Conservation (phyloP, 2,888 invertebrate genomes). For the Metopia argyrocephala region DNA sequence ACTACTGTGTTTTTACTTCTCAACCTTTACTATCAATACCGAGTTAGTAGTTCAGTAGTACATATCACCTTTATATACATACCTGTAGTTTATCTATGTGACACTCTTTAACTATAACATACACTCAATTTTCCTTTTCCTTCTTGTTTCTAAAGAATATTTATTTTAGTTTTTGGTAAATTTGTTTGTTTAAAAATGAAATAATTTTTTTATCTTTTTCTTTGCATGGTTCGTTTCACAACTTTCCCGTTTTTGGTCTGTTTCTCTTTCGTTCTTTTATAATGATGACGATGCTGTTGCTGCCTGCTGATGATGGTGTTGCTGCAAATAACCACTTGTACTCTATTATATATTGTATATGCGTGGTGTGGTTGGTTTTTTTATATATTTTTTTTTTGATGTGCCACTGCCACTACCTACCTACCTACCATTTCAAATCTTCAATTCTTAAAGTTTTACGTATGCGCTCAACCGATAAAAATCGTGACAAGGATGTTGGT, state of each 20-base stretch:
- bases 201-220: slow-evolving; percentile 40
- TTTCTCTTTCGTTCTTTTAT: neutral
- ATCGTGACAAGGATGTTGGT: slow-evolving; percentile 84
- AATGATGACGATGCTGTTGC: neutral
- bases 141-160: slow-evolving; percentile 7
- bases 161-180: slow-evolving; percentile 16
- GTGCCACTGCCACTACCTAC: neutral
- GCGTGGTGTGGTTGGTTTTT: neutral
- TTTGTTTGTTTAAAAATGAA: slow-evolving; percentile 12
- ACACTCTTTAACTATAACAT: neutral
- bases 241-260: slow-evolving; percentile 67
- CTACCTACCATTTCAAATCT: slow-evolving; percentile 27
- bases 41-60: neutral
- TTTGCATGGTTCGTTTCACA: slow-evolving; percentile 66
- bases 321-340: neutral
- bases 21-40: neutral
- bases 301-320: neutral
- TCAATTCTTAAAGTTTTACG: slow-evolving; percentile 80
- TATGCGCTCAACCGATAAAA: slow-evolving; percentile 80
- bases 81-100: neutral
- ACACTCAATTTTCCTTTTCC: neutral
- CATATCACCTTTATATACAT: neutral
- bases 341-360: slow-evolving; percentile 1
- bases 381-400: neutral
- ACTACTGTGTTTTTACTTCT: neutral